Base-by-base conservation (phyloP, 2,888 invertebrate species). In the Nowickia ferox region DNA sequence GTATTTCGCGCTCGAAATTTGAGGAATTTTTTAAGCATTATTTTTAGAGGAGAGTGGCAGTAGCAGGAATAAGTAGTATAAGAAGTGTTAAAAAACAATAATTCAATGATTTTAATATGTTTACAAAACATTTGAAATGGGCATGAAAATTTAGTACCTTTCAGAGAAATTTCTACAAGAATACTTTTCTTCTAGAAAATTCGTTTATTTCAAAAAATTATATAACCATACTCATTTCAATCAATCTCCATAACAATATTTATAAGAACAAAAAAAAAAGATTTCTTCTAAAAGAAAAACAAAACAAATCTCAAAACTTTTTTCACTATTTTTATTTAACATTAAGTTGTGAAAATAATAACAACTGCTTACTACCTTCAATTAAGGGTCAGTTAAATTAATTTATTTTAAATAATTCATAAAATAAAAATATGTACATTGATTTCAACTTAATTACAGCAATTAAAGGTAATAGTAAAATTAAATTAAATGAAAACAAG, bases 341-440 rank as follows among this genome's bases (percentile, higher is more conserved):
- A 30, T 15, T 38, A 66, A 48, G n/a, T 48, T 30, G 1, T 4
- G 30, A 66, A 48, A 10, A 4, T n/a, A 42, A n/a, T 10, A 51
- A 17, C 3, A 55, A 55, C 55, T 22, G 9, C 9, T 38, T 42
- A 5, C 9, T 17, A 53, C 53, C 9, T 17, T 53, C 17, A 66
- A 38, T 46, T 46, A 46, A 46, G 15, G 48, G 22, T n/a, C 66
- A 46, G n/a, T 17, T 38, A 17, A 48, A 66, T 51, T 11, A 66
- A 66, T 66, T 51, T 51, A 15, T 44, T 44, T 44, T 65, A 38
- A 65, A 65, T 44, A 65, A 65, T 65, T 44, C 44, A 63, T 9
- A 63, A 48, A 30, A 9, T 30, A 48, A 2, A 19, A 46, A 65
- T 30, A 44, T n/a, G 5, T 13, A 44, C 38, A 30, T 15, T 65